Evolutionary conservation across 2,113 vertebrate species (phyloP).

Genomic region (Anarhynchus alexandrinus): DNA sequence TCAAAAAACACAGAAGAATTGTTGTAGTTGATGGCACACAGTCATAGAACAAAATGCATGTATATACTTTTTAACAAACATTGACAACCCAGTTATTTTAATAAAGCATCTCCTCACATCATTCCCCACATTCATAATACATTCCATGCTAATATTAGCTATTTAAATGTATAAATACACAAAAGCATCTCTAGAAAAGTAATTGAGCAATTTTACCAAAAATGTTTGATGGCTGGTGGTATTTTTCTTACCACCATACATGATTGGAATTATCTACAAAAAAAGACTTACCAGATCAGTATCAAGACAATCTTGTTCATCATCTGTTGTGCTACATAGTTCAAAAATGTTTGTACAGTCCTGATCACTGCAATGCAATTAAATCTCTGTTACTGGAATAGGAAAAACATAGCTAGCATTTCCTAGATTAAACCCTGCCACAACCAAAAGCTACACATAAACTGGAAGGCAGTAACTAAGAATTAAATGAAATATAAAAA

Average conservation of each 20-base stretch:
- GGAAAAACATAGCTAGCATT: not conserved
- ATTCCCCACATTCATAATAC: not conserved
- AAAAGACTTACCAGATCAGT: conserved; percentile 79
- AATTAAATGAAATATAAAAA: not conserved
- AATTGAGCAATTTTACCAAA: not conserved
- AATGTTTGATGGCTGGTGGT: not conserved
- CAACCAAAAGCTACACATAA: not conserved
- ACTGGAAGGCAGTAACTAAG: not conserved
- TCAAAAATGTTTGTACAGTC: conserved; percentile 89
- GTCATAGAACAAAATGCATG: not conserved
- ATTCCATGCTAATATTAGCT: not conserved
- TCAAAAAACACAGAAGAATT: not conserved
- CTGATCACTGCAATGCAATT: conserved; percentile 79
- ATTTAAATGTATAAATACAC: not conserved
- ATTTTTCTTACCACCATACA: not conserved
- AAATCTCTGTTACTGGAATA: not conserved
- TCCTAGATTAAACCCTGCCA: not conserved
- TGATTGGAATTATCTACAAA: not conserved
- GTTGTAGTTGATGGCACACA: not conserved
- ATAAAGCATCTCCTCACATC: not conserved
- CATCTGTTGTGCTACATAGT: conserved; percentile 85
- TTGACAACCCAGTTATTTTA: not conserved
- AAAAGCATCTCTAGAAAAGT: not conserved
- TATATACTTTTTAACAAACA: not conserved
- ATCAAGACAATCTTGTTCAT: conserved; percentile 74